These are phyloP conservation scores for Cryptoprocta ferox DNA, from an alignment of 2,797 vertebrate genomes.

Conservation along the genomic window DNA sequence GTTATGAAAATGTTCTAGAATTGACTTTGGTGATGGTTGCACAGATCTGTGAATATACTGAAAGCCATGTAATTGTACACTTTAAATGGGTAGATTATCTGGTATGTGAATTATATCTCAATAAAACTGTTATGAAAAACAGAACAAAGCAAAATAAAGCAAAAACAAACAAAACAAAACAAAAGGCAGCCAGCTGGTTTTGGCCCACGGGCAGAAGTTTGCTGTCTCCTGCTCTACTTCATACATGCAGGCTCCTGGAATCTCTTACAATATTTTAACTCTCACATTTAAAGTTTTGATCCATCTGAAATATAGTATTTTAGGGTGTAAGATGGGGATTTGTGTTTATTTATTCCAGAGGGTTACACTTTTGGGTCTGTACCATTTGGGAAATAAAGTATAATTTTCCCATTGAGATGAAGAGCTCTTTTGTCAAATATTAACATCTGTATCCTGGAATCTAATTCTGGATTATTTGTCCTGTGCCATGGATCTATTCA, in stretches of 20 bases:
- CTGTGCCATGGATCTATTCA: neutral
- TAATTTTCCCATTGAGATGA: neutral
- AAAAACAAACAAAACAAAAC: neutral
- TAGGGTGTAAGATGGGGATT: neutral
- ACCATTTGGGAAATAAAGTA: neutral
- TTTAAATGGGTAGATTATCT: neutral
- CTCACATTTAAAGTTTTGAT: neutral
- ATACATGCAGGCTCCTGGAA: neutral
- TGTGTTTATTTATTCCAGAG: neutral
- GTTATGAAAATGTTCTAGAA: neutral
- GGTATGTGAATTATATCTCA: neutral
- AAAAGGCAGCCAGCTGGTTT: neutral
- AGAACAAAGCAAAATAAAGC: neutral
- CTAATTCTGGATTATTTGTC: slow-evolving; percentile 35
- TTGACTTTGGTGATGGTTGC: neutral
- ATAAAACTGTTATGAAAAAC: neutral
- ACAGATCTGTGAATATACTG: neutral
- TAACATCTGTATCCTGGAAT: neutral
- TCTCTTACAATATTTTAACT: neutral
- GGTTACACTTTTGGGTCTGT: neutral
- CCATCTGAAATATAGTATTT: neutral
- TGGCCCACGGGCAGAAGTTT: neutral
- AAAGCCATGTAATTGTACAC: neutral
- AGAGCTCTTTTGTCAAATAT: neutral
- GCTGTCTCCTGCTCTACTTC: neutral